These are phyloP conservation scores for Pammene aurita DNA, from an alignment of 2,888 invertebrate species.

Conservation along the genomic window DNA sequence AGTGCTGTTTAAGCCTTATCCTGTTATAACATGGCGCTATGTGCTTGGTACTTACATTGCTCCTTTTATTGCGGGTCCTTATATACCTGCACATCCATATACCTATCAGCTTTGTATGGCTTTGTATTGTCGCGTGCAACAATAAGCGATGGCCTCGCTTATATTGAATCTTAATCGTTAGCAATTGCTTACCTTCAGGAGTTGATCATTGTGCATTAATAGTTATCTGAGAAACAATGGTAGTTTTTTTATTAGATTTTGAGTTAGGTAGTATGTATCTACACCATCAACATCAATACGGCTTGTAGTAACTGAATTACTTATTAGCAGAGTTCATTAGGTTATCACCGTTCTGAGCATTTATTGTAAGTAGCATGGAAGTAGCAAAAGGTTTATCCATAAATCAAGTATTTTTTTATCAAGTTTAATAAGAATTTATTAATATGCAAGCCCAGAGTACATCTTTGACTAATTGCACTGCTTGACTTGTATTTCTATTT, in stretches of 20 bases:
- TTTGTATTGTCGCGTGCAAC: slow-evolving; percentile 38
- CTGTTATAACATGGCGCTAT: slow-evolving; percentile 66
- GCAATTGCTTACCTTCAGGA: slow-evolving; percentile 39
- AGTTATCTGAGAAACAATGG: slow-evolving; percentile 11
- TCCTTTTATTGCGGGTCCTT: slow-evolving; percentile 38
- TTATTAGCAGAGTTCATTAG: too few relatives aligned
- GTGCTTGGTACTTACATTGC: slow-evolving; percentile 48
- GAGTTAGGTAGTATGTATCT: not conserved
- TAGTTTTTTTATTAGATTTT: not conserved
- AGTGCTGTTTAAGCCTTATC: not conserved
- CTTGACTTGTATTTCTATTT: too few relatives aligned
- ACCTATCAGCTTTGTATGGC: slow-evolving; percentile 25
- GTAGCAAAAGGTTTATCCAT: too few relatives aligned
- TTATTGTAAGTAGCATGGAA: too few relatives aligned
- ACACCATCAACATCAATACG: too few relatives aligned
- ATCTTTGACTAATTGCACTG: too few relatives aligned
- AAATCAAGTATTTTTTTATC: too few relatives aligned
- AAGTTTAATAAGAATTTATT: too few relatives aligned
- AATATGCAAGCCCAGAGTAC: too few relatives aligned
- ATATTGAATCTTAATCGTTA: slow-evolving; percentile 41
- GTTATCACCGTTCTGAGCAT: too few relatives aligned
- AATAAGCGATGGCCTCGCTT: slow-evolving; percentile 40
- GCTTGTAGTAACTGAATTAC: too few relatives aligned
- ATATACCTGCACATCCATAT: slow-evolving; percentile 28
- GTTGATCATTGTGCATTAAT: slow-evolving; percentile 19